Evolutionary conservation across 1,140 invertebrate species (phyloP), one percentile per base, ranked within the genome.

Genomic region (Dendroctonus valens): DNA sequence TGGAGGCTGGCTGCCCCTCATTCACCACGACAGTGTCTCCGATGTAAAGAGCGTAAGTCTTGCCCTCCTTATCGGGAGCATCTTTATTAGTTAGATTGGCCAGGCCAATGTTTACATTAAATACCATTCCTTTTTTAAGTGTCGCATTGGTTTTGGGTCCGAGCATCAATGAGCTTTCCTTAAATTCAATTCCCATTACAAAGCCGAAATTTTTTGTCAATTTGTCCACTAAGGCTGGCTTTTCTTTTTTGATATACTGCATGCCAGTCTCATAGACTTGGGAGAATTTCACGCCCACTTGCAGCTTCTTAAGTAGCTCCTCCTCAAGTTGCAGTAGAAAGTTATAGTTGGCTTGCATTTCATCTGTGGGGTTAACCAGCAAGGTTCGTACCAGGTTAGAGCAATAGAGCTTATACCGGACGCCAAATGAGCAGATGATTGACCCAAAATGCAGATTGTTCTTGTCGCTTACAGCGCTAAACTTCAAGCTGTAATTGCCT

Each of bases 341-440:
- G 74, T 97, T 95, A 76, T 99, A 99, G 80, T 94, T 93, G 66
- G 90, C 89, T 83, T 96, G 82, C 73, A 88, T 79, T 68, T 81
- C 78, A 77, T 89, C 91, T 2, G 90, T 89, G 6, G 98, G 98
- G 82, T 98, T 97, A 0, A 99, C 95, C 70, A 99, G 81, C 65
- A 99, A 82, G n/a, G 98, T 99, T 60, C 98, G 86, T 9, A 96
- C 93, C 73, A 99, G 93, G 79, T 99, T 99, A 0, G 97, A 97
- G 81, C 98, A 99, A 76, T 99, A 99, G 0, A 91, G 94, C 78
- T 97, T 98, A 79, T 98, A 99, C 57, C 97, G 83, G 11, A 90
- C 90, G 26, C 98, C 98, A 67, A 99, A 80, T 15, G 92, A 93
- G 81, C 96, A 97, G 46, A 97, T 90, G 68, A 99, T 99, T 0